Base-by-base conservation (phyloP, 1,140 invertebrate species). In the Dufourea novaeangliae region DNA sequence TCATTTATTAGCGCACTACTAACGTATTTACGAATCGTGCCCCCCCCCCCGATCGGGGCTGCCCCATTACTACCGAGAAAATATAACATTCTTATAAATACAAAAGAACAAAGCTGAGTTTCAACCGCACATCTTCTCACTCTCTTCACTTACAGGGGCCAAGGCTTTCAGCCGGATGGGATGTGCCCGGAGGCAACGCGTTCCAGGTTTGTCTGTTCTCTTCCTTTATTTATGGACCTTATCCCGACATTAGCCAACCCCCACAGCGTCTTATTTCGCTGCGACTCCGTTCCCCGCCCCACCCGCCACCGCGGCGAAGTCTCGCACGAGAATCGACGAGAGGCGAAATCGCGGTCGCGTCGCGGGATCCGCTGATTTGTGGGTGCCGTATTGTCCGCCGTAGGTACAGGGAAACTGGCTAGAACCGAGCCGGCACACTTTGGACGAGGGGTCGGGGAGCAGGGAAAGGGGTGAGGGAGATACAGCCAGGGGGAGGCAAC, bases 81-180 rank as follows among this genome's bases (percentile, higher is more conserved):
- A 86, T 87, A 86, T 87, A 85, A 92, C 91, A 92, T 92, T 92
- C 91, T 92, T 92, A 92, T 92, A 91, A 91, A 91, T 91, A 91
- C 88, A 86, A 86, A 27, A 84, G 8, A 50, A 50, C 46, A n/a
- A 8, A 59, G 27, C 39, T 68, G 57, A 64, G 70, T 84, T 78
- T 71, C 63, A 77, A 67, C 44, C 63, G 78, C 39, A 71, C 66
- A 57, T 79, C 50, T 46, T 85, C 75, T 46, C 46, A n/a, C n/a
- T n/a, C n/a, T n/a, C n/a, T n/a, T 84, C 44, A 68, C 44, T 68
- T 68, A 54, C 72, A 82, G 76, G 76, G n/a, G 20, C 14, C 22
- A 7, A 29, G 25, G 14, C 0, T 25, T 44, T 7, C 59, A 34
- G 10, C 14, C 17, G 22, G 41, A 32, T 6, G 2, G 25, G 39